Evolutionary conservation across 2,797 vertebrate species (phyloP).

Genomic region (Rhabdomys pumilio): DNA sequence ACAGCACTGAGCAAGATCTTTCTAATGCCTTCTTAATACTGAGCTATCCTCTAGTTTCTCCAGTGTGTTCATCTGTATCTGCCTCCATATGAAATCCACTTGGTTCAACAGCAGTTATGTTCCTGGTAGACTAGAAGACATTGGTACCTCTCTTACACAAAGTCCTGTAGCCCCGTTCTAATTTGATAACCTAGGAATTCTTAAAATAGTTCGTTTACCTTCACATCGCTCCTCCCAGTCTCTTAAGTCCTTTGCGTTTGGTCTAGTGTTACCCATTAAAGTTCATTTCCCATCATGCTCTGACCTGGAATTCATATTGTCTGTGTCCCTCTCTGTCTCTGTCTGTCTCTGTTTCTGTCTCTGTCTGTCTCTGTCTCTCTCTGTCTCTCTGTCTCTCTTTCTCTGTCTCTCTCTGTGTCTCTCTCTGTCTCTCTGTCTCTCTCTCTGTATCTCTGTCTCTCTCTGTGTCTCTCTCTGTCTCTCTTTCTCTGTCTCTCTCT

Average conservation of each 20-base stretch:
- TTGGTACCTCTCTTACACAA: background rate
- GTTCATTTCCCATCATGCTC: background rate
- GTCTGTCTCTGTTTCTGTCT: background rate
- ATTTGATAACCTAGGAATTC: conserved; percentile 5
- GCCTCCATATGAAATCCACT: background rate
- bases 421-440: too few relatives aligned
- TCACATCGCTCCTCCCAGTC: background rate
- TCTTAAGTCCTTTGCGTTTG: background rate
- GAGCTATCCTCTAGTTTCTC: background rate
- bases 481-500: too few relatives aligned
- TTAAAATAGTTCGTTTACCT: background rate
- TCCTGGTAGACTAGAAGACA: background rate
- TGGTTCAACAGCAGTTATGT: background rate
- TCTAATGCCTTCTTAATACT: background rate
- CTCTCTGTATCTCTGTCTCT: background rate
- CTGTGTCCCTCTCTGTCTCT: background rate
- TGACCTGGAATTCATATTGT: background rate
- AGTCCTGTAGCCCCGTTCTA: background rate
- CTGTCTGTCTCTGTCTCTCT: too few relatives aligned
- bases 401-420: too few relatives aligned
- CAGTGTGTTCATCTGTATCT: background rate
- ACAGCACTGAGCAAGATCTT: background rate
- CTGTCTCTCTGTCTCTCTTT: too few relatives aligned
- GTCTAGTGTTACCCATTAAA: background rate
- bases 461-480: background rate